Evolutionary conservation across 2,113 vertebrate species (phyloP), one percentile per base, ranked within the genome.

Genomic region (Xiphophorus hellerii): DNA sequence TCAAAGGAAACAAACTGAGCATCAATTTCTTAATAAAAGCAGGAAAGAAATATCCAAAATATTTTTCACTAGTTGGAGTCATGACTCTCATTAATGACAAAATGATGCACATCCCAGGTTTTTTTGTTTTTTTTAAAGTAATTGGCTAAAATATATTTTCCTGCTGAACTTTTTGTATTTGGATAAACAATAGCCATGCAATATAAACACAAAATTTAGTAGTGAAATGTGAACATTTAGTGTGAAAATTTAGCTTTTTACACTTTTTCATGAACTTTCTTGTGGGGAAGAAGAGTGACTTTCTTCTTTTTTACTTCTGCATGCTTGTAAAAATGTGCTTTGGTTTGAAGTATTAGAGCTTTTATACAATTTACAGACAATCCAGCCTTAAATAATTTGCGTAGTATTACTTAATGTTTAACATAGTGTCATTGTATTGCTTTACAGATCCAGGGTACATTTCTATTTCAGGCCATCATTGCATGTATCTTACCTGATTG

Each of bases 331-430:
- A 70, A 81, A 35, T 20, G 12, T 76, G 3, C 68, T 30, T 58
- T 60, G 63, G 39, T 17, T 72, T 31, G 10, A 28, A 63, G 27
- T 25, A 11, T 42, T 69, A 1, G 54, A 65, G 30, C n/a, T 76
- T 39, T 74, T 71, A 58, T 12, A 31, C 30, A 0, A 66, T 2
- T 61, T 66, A 72, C 76, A 81, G 76, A 68, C 78, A 78, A 78
- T 65, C 51, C 80, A 81, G 88, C 83, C 88, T 90, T 89, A 89
- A 91, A 71, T 62, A 1, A 73, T 58, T 48, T 30, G 39, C 20
- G 67, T 22, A 9, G 37, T 27, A 39, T 14, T 66, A 2, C 3
- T 25, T 65, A 35, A n/a, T 62, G 68, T 17, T 30, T 54, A 62
- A 28, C 35, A 51, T 60, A 13, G 39, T 44, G 42, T 64, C 42